A percentile compares a stretch with the other conserved stretches of the same genome.
These are phyloP conservation scores for Anser cygnoides DNA, from an alignment of 2,113 vertebrate genomes.

Conservation along the genomic window DNA sequence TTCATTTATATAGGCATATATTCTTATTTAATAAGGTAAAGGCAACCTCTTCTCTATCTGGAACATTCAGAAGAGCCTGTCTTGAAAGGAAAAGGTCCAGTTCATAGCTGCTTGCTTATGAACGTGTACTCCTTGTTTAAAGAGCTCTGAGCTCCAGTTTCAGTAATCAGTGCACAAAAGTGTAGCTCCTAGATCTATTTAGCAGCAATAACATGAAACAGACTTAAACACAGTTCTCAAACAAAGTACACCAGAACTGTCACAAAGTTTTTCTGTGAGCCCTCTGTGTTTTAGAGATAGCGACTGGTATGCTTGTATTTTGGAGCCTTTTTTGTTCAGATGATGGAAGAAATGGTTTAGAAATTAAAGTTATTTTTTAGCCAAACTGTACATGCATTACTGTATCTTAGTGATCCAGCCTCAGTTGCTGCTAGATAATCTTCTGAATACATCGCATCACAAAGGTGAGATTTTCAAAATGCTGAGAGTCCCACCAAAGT, in stretches of 20 bases:
- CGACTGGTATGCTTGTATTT: background rate
- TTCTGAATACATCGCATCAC: background rate
- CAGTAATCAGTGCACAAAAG: background rate
- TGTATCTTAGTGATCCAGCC: background rate
- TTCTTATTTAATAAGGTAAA: conserved; percentile 12
- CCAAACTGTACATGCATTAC: background rate
- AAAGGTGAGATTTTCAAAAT: background rate
- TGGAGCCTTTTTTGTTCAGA: background rate
- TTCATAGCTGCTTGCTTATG: background rate
- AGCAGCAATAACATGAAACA: background rate
- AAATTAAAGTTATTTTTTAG: background rate
- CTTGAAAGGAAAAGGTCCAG: conserved; percentile 1
- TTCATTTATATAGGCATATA: conserved; percentile 18
- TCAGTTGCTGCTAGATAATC: background rate
- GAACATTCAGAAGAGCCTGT: conserved; percentile 18
- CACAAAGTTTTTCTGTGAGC: background rate
- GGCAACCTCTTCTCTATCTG: background rate
- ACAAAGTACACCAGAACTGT: background rate
- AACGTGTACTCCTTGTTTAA: background rate
- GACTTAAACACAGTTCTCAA: background rate
- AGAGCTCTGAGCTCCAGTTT: background rate
- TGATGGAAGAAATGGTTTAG: background rate
- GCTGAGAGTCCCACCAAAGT: background rate
- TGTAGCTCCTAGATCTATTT: background rate
- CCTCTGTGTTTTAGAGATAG: background rate